These are phyloP conservation scores for Eudemis profundana DNA, from an alignment of 2,888 invertebrate species.

Conservation along the genomic window DNA sequence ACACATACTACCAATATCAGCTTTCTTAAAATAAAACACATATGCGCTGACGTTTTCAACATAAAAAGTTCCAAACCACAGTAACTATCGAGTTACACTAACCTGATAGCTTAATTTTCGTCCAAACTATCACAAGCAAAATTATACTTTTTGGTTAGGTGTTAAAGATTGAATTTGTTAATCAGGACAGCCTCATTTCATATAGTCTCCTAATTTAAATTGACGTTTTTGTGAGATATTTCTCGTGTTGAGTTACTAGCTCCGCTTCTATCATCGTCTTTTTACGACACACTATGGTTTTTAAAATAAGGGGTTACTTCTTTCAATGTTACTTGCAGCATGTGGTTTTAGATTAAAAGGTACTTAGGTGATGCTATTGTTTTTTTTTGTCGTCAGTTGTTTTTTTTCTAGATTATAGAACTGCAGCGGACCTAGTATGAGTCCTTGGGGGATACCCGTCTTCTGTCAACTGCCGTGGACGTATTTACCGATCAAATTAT, in stretches of 20 bases:
- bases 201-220: constrained; percentile 58
- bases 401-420: too few species aligned
- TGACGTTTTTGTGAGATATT: constrained; percentile 60
- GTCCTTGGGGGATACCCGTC: neutral
- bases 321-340: constrained; percentile 39
- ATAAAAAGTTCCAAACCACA: constrained; percentile 59
- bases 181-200: constrained; percentile 40
- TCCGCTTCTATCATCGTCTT: constrained; percentile 49
- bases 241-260: constrained; percentile 58
- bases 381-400: neutral
- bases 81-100: constrained; percentile 65
- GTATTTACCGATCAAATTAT: too few species aligned
- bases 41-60: constrained; percentile 55
- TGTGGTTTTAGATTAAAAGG: constrained; percentile 12
- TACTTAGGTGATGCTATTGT: constrained; percentile 1
- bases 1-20: constrained; percentile 40
- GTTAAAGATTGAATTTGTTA: constrained; percentile 46
- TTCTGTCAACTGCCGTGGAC: neutral
- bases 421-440: neutral
- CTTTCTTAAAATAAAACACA: constrained; percentile 50
- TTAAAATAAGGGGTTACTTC: constrained; percentile 43
- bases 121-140: constrained; percentile 39
- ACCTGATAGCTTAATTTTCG: constrained; percentile 66
- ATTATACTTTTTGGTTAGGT: constrained; percentile 43
- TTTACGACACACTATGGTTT: constrained; percentile 52